Base-by-base conservation (phyloP, 2,888 invertebrate species). In the Ochropleura plecta region DNA sequence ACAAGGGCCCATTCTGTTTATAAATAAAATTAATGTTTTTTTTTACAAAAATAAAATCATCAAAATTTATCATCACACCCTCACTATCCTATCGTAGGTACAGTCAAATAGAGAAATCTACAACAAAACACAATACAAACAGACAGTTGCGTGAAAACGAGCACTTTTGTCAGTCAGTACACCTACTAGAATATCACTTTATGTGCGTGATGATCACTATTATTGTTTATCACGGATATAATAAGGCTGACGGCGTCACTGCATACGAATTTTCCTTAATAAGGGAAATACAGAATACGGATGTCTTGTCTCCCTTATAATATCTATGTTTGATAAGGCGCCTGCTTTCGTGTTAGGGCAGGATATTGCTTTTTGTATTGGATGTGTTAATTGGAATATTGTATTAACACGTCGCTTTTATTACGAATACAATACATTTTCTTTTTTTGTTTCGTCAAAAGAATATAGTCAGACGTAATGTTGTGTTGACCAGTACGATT, bases 201-300 rank as follows among this genome's bases (percentile, higher is more conserved):
- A 91, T 90, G 88, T 86, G 86, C 88, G 81, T 88, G 88, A 91
- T 90, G 91, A 91, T 91, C 89, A 86, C 88, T 88, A 88, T 91
- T 91, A 92, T 91, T 90, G 91, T 92, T 93, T 92, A 92, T 92
- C 90, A 86, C 86, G 86, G 87, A 89, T 86, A 90, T 91, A 90
- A 91, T 91, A 91, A 91, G 88, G 84, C 79, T 78, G 85, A 78
- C 80, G 82, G 79, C 82, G 86, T 76, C 85, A 78, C 85, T 89
- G 92, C 90, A 90, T 92, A 83, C 85, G 87, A 93, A 93, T 93
- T 82, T 88, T 91, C 86, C 81, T 69, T 90, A 90, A 89, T 91
- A 86, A 84, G 80, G 83, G 82, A 81, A 79, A 42, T 51, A 76
- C 20, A 67, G 81, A 81, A 75, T 82, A 80, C 70, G 77, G 73